Conservation (phyloP, 2,113 vertebrate genomes). For the Pygoscelis adeliae region DNA sequence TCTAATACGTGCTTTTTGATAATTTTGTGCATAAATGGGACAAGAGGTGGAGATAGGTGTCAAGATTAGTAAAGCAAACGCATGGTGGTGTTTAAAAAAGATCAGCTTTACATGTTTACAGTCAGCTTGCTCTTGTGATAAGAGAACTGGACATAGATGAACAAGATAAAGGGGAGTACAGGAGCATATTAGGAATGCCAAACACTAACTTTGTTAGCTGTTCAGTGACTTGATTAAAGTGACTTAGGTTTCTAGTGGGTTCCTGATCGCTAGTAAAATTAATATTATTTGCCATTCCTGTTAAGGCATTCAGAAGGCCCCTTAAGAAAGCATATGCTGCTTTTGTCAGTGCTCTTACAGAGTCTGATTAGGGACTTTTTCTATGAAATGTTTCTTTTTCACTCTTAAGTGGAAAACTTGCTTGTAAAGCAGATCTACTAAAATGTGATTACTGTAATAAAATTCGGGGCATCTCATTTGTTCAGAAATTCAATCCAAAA, state of each 20-base stretch:
- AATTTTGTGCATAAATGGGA: background rate
- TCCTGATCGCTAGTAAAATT: background rate
- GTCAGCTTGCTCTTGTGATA: background rate
- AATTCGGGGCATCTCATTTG: background rate
- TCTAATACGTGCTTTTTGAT: background rate
- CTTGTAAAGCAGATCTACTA: background rate
- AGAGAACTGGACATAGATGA: background rate
- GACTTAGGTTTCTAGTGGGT: background rate
- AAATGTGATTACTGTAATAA: background rate
- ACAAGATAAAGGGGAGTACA: background rate
- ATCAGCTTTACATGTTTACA: background rate
- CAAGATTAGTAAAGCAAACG: background rate
- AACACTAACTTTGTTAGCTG: background rate
- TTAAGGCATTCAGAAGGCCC: background rate
- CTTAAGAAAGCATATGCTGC: background rate
- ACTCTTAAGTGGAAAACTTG: background rate
- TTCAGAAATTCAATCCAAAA: conserved; percentile 98
- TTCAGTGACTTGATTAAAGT: background rate
- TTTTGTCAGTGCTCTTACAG: background rate
- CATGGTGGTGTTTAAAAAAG: background rate
- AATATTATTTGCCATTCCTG: background rate
- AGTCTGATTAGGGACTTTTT: background rate
- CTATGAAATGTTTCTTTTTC: background rate
- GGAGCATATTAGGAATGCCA: background rate
- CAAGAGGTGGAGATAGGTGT: background rate